Percentiles rank a stretch among this genome's conserved stretches.
Evolutionary conservation across 2,113 vertebrate genomes (phyloP).

Genomic region (Lonchura striata): DNA sequence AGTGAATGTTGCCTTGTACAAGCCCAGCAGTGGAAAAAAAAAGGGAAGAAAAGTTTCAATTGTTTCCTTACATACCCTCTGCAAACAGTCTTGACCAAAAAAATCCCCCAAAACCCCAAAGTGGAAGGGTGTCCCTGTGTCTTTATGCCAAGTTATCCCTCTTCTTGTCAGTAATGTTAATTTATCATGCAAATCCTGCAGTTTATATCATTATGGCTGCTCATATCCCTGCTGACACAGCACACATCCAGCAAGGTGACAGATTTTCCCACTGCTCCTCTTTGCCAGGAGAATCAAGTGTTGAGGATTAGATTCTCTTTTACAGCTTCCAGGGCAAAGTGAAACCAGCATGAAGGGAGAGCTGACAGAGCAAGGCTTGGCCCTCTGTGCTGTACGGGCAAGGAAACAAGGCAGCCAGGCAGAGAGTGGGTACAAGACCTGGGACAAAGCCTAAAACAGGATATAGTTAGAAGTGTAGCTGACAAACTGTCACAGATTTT

Average conservation of each 20-base stretch:
- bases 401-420: background rate
- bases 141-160: background rate
- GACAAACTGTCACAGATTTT: background rate
- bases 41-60: background rate
- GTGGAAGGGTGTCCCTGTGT: background rate
- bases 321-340: background rate
- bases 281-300: background rate
- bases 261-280: background rate
- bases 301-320: background rate
- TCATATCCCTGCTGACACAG: background rate
- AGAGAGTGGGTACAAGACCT: background rate
- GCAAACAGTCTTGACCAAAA: background rate
- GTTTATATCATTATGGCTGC: background rate
- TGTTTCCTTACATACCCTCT: background rate
- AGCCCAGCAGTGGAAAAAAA: background rate
- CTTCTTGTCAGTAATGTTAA: background rate
- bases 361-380: background rate
- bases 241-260: background rate
- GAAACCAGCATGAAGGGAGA: background rate
- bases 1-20: background rate
- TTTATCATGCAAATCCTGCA: background rate
- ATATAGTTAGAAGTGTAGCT: background rate
- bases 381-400: background rate
- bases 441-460: background rate
- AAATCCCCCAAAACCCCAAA: rapidly evolving